A percentile compares a stretch with the other conserved stretches of the same genome.
These are phyloP conservation scores for Dasysyrphus tricinctus DNA, from an alignment of 2,888 invertebrate species.

Conservation along the genomic window DNA sequence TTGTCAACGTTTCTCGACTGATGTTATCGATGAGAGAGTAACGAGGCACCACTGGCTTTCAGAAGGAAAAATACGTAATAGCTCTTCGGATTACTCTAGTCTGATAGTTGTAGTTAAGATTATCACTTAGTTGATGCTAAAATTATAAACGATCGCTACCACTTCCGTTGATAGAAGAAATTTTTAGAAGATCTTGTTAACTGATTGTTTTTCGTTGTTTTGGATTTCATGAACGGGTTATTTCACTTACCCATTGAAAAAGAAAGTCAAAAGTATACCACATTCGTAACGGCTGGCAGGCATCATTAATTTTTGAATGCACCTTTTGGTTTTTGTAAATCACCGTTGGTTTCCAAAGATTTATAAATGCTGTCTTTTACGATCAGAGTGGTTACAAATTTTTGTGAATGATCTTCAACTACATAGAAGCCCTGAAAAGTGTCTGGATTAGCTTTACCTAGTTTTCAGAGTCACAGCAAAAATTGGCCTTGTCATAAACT, in stretches of 20 bases:
- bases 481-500: background rate
- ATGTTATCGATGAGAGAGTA: too few species aligned
- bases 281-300: slow-evolving; percentile 7
- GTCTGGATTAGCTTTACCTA: background rate
- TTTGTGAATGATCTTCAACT: background rate
- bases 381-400: background rate
- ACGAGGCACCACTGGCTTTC: slow-evolving; percentile 77
- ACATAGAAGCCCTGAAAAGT: background rate
- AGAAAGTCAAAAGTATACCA: background rate
- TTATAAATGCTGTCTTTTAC: background rate
- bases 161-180: slow-evolving; percentile 46
- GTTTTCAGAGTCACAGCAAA: background rate
- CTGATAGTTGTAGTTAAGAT: too few species aligned
- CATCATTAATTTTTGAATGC: slow-evolving; percentile 27
- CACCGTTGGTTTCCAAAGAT: background rate
- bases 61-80: slow-evolving; percentile 74
- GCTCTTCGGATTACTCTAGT: too few species aligned
- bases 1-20: too few species aligned
- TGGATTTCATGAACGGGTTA: slow-evolving; percentile 32
- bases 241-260: slow-evolving; percentile 14
- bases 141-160: slow-evolving; percentile 18
- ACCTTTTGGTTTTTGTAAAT: slow-evolving; percentile 48
- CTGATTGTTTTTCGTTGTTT: slow-evolving; percentile 4
- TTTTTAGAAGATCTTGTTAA: background rate
- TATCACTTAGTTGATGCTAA: too few species aligned